Conservation (phyloP, 2,113 vertebrate genomes). For the Gymnobelideus leadbeateri region DNA sequence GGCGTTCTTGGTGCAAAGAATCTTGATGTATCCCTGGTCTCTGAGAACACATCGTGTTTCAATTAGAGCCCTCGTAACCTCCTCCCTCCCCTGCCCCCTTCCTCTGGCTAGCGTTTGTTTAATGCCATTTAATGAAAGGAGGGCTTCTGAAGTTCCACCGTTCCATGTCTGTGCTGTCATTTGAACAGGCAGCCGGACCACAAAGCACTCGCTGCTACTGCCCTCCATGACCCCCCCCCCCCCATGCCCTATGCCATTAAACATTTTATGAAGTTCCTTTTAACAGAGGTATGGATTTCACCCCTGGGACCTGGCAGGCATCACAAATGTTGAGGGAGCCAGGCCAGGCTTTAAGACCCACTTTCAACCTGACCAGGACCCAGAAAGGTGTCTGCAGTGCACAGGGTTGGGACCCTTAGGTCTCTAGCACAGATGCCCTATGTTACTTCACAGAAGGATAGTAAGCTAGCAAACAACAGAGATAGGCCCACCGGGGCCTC, state of each 20-base stretch:
- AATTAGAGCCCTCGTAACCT: slow-evolving; percentile 85
- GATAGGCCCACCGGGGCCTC: too few relatives aligned
- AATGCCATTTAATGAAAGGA: slow-evolving; percentile 83
- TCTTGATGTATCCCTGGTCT: slow-evolving; percentile 82
- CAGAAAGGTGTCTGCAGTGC: not conserved
- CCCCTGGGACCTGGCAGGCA: not conserved
- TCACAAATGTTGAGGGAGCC: not conserved
- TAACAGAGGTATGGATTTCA: slow-evolving; percentile 26
- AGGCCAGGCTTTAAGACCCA: not conserved
- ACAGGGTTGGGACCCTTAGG: not conserved
- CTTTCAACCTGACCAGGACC: slow-evolving; percentile 15
- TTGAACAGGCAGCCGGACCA: slow-evolving; percentile 84
- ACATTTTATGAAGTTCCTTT: slow-evolving; percentile 35
- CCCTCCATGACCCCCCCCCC: not conserved
- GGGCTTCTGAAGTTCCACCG: slow-evolving; percentile 84
- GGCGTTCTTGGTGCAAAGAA: slow-evolving; percentile 76
- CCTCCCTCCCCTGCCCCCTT: slow-evolving; percentile 56
- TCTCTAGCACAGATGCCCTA: slow-evolving; percentile 43
- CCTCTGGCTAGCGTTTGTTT: slow-evolving; percentile 80
- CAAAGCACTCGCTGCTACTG: slow-evolving; percentile 80
- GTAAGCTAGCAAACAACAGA: not conserved
- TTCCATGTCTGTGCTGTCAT: slow-evolving; percentile 84
- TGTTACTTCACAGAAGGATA: not conserved
- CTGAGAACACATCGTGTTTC: slow-evolving; percentile 84
- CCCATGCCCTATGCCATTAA: slow-evolving; percentile 7